These are phyloP conservation scores for Gymnodraco acuticeps DNA, from an alignment of 2,797 vertebrate species.

Conservation along the genomic window DNA sequence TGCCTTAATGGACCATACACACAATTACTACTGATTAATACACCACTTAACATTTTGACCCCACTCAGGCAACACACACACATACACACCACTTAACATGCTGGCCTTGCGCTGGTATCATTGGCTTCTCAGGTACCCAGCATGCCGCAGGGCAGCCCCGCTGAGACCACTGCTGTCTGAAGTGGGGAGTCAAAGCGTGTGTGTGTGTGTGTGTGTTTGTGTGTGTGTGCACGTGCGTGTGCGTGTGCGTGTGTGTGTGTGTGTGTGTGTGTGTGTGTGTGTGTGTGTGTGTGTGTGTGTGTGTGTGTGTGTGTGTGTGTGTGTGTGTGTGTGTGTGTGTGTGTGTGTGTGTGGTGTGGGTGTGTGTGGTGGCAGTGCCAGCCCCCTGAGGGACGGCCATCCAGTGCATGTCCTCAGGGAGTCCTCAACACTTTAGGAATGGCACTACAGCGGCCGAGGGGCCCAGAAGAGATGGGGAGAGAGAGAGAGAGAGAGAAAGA, in stretches of 20 bases:
- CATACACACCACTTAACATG: conserved; percentile 70
- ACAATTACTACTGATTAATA: conserved; percentile 82
- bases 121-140: conserved; percentile 76
- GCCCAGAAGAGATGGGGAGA: conserved; percentile 38
- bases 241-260: conserved; percentile 27
- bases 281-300: conserved; percentile 20
- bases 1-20: conserved; percentile 76
- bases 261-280: conserved; percentile 27
- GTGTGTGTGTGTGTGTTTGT: conserved; percentile 33
- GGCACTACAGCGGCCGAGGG: conserved; percentile 67
- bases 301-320: conserved; percentile 24
- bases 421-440: conserved; percentile 59
- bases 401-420: conserved; percentile 67
- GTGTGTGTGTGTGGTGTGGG: conserved; percentile 29
- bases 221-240: conserved; percentile 31
- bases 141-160: conserved; percentile 72
- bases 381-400: conserved; percentile 60
- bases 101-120: conserved; percentile 64
- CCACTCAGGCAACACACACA: conserved; percentile 61
- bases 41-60: conserved; percentile 77
- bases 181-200: conserved; percentile 47
- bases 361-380: conserved; percentile 38
- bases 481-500: not conserved
- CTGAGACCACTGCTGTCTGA: conserved; percentile 77
- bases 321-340: conserved; percentile 35